phyloP scores from a whole-genome alignment of 2,113 vertebrate genomes.

The Elephantulus edwardii region DNA sequence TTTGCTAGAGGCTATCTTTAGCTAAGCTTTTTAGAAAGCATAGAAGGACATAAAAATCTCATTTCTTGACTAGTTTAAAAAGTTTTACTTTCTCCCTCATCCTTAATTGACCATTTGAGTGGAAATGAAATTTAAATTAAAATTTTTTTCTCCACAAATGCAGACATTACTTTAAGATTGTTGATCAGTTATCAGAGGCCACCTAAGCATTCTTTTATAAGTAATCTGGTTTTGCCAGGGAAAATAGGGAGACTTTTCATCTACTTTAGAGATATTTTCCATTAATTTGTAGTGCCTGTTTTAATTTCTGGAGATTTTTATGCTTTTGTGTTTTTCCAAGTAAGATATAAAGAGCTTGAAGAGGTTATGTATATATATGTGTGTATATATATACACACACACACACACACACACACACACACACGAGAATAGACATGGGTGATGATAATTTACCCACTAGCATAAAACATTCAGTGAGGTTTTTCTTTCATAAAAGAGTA shows the following conservation, averaged over 20 bases:
- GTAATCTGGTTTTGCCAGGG: background rate
- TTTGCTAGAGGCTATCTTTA: background rate
- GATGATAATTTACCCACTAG: background rate
- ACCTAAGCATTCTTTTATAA: background rate
- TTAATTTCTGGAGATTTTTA: background rate
- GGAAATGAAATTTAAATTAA: conserved; percentile 9
- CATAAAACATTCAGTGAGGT: background rate
- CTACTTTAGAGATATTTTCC: background rate
- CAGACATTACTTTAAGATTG: background rate
- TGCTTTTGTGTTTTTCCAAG: background rate
- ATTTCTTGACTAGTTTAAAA: conserved; percentile 10
- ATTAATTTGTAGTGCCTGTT: background rate
- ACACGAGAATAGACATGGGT: too few relatives aligned
- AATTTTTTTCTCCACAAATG: background rate
- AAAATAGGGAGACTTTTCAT: background rate
- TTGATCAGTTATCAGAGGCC: background rate
- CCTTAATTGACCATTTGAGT: conserved; percentile 20
- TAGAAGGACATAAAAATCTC: background rate
- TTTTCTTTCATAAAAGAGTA: conserved; percentile 39
- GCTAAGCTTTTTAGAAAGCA: background rate
- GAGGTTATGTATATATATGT: background rate
- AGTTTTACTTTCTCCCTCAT: background rate
- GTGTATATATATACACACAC: background rate
- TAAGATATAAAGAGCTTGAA: background rate
- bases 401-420: background rate